Conservation (phyloP, 1,140 invertebrate genomes). For the Achatina immaculata region DNA sequence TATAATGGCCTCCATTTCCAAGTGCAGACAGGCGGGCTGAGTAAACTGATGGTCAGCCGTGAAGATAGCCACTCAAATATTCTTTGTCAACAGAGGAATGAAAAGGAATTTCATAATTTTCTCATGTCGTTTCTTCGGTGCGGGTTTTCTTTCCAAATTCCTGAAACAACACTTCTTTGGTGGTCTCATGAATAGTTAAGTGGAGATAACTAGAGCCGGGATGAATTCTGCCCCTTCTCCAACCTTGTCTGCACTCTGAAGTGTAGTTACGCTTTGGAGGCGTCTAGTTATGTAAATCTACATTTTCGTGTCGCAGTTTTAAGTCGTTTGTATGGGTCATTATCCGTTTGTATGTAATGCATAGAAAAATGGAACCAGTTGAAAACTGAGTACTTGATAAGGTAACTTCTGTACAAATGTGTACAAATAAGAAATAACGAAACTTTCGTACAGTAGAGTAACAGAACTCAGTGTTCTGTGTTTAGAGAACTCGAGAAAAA, state of each 20-base stretch:
- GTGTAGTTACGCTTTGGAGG: too few relatives aligned
- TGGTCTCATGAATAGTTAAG: slow-evolving; percentile 8
- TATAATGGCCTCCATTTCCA: not conserved
- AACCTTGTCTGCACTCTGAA: not conserved
- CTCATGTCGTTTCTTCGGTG: not conserved
- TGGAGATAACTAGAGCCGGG: not conserved
- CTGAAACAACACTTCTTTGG: not conserved
- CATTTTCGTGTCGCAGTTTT: too few relatives aligned
- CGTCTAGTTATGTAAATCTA: too few relatives aligned
- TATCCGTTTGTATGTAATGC: too few relatives aligned
- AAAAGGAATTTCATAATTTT: slow-evolving; percentile 3
- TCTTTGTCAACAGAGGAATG: not conserved
- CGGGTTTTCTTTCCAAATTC: not conserved
- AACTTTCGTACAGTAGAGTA: too few relatives aligned
- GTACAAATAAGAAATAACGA: too few relatives aligned
- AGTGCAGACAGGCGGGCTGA: not conserved
- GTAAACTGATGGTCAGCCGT: slow-evolving; percentile 9
- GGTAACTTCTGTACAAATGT: too few relatives aligned
- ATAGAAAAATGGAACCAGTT: too few relatives aligned
- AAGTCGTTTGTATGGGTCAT: too few relatives aligned
- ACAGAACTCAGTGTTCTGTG: too few relatives aligned
- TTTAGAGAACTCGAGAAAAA: too few relatives aligned
- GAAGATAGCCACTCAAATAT: not conserved
- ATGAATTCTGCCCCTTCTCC: not conserved
- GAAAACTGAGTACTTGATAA: too few relatives aligned